Evolutionary conservation across 2,113 vertebrate species (phyloP), one percentile per base, ranked within the genome.

Genomic region (Trochalopteron elliotii): DNA sequence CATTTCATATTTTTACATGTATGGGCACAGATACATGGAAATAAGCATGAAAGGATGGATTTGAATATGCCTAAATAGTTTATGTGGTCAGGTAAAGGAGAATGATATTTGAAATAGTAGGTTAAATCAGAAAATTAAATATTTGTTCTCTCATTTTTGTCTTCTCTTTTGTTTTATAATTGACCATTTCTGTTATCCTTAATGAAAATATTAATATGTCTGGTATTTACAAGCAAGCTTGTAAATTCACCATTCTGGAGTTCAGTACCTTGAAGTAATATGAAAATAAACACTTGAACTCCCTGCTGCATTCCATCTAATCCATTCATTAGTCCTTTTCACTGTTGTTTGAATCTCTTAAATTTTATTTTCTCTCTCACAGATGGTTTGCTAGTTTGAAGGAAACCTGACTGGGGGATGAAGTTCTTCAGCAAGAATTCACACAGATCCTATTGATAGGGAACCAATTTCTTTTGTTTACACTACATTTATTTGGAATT

Each of bases 341-440:
- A 61, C 25, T 94, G 28, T 59, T 89, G 20, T 69, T 71, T 57
- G 25, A 25, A 12, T 83, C 22, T 49, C 55, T 76, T 49, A 69
- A 27, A 49, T 76, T 83, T 55, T 61, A 25, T 60, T 76, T 69
- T 77, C 40, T 23, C 7, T 47, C 42, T 65, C 25, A 37, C 19
- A 77, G 59, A 22, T 35, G 67, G 22, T 47, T 82, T 61, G 27
- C 50, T 78, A 1, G 28, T 45, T 60, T 42, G 69, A 91, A 71
- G 23, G n/a, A 85, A 96, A 63, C 40, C 74, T 82, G 35, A 81
- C 28, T 87, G 30, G 22, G n/a, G 22, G 24, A 74, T 70, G 65
- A 88, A 77, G 55, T 22, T 86, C 55, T 90, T 77, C 39, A 89
- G 65, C 88, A 90, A 74, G 53, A 90, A 87, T 90, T 92, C 71